Conservation (phyloP, 2,113 vertebrate species). For the Thalassoma bifasciatum region DNA sequence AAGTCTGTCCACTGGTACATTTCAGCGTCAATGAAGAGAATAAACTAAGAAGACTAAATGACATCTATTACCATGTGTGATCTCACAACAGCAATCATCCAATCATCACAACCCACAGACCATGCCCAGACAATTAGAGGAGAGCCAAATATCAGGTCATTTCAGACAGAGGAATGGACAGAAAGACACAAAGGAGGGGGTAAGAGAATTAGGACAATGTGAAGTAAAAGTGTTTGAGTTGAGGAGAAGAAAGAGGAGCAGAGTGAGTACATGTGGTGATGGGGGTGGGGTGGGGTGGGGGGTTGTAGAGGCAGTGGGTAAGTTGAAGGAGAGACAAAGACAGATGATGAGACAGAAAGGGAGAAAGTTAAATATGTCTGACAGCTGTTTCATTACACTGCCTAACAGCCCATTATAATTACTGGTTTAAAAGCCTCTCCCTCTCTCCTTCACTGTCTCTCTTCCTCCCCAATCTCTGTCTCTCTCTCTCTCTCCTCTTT, state of each 20-base stretch:
- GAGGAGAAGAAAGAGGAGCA: constrained; percentile 20
- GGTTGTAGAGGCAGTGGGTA: constrained; percentile 5
- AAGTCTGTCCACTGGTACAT: not conserved
- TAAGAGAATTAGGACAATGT: constrained; percentile 1
- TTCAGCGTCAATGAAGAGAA: constrained; percentile 28
- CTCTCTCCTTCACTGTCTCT: constrained; percentile 35
- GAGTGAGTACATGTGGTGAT: too few species aligned
- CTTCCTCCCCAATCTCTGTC: constrained; percentile 41
- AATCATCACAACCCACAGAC: constrained; percentile 41
- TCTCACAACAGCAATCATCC: constrained; percentile 57
- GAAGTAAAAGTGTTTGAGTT: not conserved
- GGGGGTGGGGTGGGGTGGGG: too few species aligned
- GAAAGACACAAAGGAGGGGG: constrained; percentile 12
- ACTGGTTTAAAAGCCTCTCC: constrained; percentile 33
- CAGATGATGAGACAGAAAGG: constrained; percentile 57
- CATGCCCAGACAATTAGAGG: constrained; percentile 50
- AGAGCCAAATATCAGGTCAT: constrained; percentile 37
- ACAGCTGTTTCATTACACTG: constrained; percentile 82
- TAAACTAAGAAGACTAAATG: constrained; percentile 44
- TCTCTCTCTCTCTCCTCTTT: constrained; percentile 1
- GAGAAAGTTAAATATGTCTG: constrained; percentile 78
- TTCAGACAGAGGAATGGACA: constrained; percentile 5
- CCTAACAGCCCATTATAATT: constrained; percentile 63
- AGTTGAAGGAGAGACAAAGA: constrained; percentile 42
- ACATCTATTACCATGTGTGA: constrained; percentile 41